phyloP scores from a whole-genome alignment of 1,140 invertebrate species.

The Pseudomyrmex sp. region DNA sequence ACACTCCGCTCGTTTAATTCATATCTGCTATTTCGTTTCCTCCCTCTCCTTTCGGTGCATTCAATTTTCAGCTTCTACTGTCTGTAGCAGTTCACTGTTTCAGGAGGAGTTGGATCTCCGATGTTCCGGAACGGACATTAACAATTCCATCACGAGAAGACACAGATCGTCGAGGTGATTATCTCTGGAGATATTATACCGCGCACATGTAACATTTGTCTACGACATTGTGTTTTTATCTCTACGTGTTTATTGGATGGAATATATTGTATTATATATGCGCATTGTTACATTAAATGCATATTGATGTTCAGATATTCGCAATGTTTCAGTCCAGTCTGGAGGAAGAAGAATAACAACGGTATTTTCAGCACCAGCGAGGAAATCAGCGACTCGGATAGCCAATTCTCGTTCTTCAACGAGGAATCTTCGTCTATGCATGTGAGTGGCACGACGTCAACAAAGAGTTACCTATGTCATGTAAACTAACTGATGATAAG shows the following conservation, averaged over 20 bases:
- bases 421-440: slow-evolving; percentile 83
- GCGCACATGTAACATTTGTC: too few species aligned
- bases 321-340: slow-evolving; percentile 84
- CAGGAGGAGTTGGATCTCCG: slow-evolving; percentile 83
- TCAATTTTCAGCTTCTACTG: slow-evolving; percentile 70
- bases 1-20: not conserved
- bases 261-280: too few species aligned
- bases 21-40: not conserved
- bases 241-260: not conserved
- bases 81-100: slow-evolving; percentile 83
- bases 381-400: slow-evolving; percentile 82
- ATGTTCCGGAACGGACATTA: slow-evolving; percentile 79
- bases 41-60: not conserved
- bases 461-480: slow-evolving; percentile 2
- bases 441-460: slow-evolving; percentile 64
- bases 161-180: slow-evolving; percentile 81
- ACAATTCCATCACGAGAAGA: slow-evolving; percentile 77
- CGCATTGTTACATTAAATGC: slow-evolving; percentile 31
- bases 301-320: slow-evolving; percentile 73
- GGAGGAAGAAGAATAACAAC: slow-evolving; percentile 84
- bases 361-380: slow-evolving; percentile 81
- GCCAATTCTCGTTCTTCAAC: slow-evolving; percentile 83
- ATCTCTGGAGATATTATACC: slow-evolving; percentile 44
- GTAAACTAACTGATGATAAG: not conserved
- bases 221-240: not conserved